phyloP scores from a whole-genome alignment of 1,140 invertebrate species.

The Onthophagus taurus region DNA sequence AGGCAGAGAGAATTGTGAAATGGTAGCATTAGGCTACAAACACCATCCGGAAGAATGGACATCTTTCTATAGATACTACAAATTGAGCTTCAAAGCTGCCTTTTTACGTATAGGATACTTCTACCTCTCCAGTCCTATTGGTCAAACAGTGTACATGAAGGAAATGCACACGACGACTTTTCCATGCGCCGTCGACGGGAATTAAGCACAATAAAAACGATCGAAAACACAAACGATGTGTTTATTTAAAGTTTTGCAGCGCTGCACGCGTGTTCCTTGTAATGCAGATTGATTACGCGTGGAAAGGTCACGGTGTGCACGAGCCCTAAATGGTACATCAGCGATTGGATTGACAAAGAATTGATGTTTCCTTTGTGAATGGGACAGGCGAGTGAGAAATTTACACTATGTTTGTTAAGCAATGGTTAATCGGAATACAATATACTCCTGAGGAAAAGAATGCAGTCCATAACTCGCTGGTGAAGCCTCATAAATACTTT shows the following conservation, averaged over 20 bases:
- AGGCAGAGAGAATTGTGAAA: slow-evolving; percentile 4
- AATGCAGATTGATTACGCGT: too few relatives aligned
- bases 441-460: slow-evolving; percentile 3
- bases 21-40: not conserved
- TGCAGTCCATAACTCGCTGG: not conserved
- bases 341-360: not conserved
- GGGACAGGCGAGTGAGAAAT: not conserved
- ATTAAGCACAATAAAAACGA: too few relatives aligned
- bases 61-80: slow-evolving; percentile 28
- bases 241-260: too few relatives aligned
- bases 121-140: slow-evolving; percentile 29
- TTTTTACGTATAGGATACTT: slow-evolving; percentile 31
- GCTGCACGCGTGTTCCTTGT: too few relatives aligned
- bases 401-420: not conserved
- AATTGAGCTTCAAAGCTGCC: slow-evolving; percentile 28
- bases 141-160: slow-evolving; percentile 25
- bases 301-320: not conserved
- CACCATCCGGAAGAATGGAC: slow-evolving; percentile 19
- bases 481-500: not conserved
- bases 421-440: not conserved
- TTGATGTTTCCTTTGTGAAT: slow-evolving; percentile 7
- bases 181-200: too few relatives aligned
- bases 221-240: too few relatives aligned
- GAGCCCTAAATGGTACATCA: slow-evolving; percentile 5
- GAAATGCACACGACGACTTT: too few relatives aligned